Conservation (phyloP, 2,797 vertebrate genomes). For the Mycteria americana region DNA sequence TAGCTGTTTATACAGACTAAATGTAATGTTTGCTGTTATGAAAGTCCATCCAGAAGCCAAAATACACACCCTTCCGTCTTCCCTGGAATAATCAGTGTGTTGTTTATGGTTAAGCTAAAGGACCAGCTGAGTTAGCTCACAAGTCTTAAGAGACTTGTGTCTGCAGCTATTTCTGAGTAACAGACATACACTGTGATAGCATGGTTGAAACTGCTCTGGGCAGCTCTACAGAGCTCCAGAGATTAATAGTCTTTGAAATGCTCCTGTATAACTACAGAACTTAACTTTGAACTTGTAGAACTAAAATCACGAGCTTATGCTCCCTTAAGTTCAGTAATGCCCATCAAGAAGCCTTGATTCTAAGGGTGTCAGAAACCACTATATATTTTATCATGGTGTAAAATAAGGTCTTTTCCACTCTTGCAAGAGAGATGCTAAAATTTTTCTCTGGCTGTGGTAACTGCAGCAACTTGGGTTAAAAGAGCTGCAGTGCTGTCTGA, state of each 20-base stretch:
- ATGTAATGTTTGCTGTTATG: neutral
- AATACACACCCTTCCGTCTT: neutral
- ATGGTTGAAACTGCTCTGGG: neutral
- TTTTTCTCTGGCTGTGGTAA: neutral
- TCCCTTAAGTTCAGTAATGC: neutral
- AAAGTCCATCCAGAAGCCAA: constrained; percentile 18
- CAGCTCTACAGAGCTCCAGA: neutral
- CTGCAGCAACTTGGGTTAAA: neutral
- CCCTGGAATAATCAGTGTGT: neutral
- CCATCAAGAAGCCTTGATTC: neutral
- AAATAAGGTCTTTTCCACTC: neutral
- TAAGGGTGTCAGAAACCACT: neutral
- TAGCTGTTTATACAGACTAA: neutral
- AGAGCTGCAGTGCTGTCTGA: neutral
- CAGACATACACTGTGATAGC: neutral
- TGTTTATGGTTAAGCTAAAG: neutral
- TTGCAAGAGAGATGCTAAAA: neutral
- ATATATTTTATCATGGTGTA: neutral
- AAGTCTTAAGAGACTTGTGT: neutral
- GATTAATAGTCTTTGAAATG: neutral
- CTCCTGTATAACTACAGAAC: neutral
- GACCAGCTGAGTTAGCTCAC: neutral
- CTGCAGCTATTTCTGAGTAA: neutral
- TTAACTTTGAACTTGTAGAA: neutral
- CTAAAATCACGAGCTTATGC: neutral